These are phyloP conservation scores for Acheta domesticus DNA, from an alignment of 2,888 invertebrate genomes.

Conservation along the genomic window DNA sequence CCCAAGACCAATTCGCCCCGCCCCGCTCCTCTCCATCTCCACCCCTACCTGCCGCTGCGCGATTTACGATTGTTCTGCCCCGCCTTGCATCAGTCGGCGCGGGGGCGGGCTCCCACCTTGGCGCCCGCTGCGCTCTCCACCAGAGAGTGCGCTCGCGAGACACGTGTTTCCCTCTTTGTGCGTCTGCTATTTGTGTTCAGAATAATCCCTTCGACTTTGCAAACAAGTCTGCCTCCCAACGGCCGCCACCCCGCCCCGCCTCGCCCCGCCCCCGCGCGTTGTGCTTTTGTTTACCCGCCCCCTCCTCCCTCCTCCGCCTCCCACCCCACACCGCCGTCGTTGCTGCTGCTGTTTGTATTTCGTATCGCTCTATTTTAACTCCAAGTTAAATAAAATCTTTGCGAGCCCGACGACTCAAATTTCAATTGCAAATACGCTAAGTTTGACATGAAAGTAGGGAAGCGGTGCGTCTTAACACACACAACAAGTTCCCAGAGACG, in stretches of 20 bases:
- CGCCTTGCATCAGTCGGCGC: too few relatives aligned
- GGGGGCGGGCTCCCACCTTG: too few relatives aligned
- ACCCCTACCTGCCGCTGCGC: too few relatives aligned
- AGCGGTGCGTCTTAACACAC: background rate
- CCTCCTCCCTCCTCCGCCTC: background rate
- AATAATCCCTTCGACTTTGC: constrained; percentile 18
- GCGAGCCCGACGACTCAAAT: constrained; percentile 8
- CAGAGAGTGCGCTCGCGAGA: background rate
- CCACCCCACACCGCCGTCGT: background rate
- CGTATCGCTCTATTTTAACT: constrained; percentile 18
- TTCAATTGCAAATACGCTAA: constrained; percentile 18
- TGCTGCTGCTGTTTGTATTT: background rate
- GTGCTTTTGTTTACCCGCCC: background rate
- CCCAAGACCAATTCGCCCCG: too few relatives aligned
- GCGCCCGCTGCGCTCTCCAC: too few relatives aligned
- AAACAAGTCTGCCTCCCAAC: background rate
- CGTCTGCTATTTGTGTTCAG: background rate
- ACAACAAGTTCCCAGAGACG: background rate
- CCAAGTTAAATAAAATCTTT: constrained; percentile 9
- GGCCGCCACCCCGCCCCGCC: background rate
- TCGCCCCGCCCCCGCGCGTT: background rate
- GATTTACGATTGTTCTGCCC: too few relatives aligned
- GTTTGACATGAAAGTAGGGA: constrained; percentile 18
- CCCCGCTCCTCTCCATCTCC: too few relatives aligned
- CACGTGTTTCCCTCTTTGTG: constrained; percentile 4